phyloP scores from a whole-genome alignment of 2,888 invertebrate species.

The Steinernema hermaphroditum region DNA sequence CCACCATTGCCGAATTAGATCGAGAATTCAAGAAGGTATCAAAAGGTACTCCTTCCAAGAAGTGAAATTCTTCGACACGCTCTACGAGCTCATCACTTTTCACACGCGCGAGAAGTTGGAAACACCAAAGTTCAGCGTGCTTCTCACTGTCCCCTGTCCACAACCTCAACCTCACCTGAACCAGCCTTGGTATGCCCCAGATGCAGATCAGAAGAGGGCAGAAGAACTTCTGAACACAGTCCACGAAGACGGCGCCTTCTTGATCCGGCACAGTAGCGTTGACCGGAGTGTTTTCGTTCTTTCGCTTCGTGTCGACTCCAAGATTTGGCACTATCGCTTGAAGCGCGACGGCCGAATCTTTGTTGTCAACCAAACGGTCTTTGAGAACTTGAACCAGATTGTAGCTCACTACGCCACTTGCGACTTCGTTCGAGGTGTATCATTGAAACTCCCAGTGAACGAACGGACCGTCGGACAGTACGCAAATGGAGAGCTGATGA shows the following conservation, averaged over 20 bases:
- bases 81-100: conserved; percentile 65
- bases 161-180: conserved; percentile 66
- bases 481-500: conserved; percentile 28
- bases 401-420: conserved; percentile 87
- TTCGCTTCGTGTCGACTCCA: conserved; percentile 78
- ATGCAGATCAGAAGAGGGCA: conserved; percentile 60
- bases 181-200: conserved; percentile 61
- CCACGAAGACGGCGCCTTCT: conserved; percentile 86
- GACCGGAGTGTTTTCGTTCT: conserved; percentile 73
- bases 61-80: conserved; percentile 61
- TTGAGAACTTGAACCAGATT: conserved; percentile 90
- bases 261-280: conserved; percentile 87
- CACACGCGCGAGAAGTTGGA: conserved; percentile 34
- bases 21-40: conserved; percentile 59
- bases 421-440: conserved; percentile 87
- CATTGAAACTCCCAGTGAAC: conserved; percentile 73
- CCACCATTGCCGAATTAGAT: conserved; percentile 65
- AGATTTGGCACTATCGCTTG: conserved; percentile 94
- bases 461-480: conserved; percentile 57
- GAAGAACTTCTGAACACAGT: conserved; percentile 82
- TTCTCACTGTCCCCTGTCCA: conserved; percentile 62
- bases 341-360: conserved; percentile 72
- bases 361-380: conserved; percentile 75
- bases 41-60: conserved; percentile 65
- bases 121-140: conserved; percentile 54